Percentiles rank a stretch among this genome's conserved stretches.
Evolutionary conservation across 2,797 vertebrate species (phyloP).

Genomic region (Acipenser transmontanus): DNA sequence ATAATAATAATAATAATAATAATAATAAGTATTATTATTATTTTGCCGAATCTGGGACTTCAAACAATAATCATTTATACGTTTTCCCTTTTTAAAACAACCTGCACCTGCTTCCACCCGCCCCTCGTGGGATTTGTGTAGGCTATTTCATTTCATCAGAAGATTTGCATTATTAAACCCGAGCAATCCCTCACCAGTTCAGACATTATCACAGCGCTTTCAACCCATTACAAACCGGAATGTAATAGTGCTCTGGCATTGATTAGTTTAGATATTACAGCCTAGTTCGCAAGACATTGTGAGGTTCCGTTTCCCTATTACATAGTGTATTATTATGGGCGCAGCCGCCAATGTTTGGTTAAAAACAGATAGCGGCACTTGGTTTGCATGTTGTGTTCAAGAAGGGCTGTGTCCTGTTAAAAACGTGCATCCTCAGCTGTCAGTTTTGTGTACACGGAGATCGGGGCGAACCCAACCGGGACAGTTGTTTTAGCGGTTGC

Average conservation of each 20-base stretch:
- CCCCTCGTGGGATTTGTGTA: conserved; percentile 12
- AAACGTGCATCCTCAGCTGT: not conserved
- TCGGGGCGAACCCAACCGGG: not conserved
- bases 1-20: too few species aligned
- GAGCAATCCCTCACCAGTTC: conserved; percentile 15
- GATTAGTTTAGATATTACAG: not conserved
- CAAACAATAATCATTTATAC: not conserved
- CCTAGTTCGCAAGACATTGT: too few species aligned
- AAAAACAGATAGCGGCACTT: too few species aligned
- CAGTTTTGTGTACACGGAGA: not conserved
- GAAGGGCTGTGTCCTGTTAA: not conserved
- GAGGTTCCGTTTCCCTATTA: too few species aligned
- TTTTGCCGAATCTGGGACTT: too few species aligned
- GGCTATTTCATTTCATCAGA: conserved; percentile 13
- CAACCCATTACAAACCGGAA: conserved; percentile 14
- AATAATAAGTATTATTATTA: not conserved
- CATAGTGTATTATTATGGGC: too few species aligned
- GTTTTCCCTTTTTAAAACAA: not conserved
- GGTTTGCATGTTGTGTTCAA: too few species aligned
- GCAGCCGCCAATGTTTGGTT: too few species aligned
- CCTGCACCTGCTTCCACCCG: conserved; percentile 12
- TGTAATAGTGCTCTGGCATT: conserved; percentile 11
- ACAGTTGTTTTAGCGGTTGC: conserved; percentile 27
- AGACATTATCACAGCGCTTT: not conserved
- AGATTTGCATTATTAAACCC: conserved; percentile 21